Conservation (phyloP, 2,888 invertebrate genomes). For the Automeris io region DNA sequence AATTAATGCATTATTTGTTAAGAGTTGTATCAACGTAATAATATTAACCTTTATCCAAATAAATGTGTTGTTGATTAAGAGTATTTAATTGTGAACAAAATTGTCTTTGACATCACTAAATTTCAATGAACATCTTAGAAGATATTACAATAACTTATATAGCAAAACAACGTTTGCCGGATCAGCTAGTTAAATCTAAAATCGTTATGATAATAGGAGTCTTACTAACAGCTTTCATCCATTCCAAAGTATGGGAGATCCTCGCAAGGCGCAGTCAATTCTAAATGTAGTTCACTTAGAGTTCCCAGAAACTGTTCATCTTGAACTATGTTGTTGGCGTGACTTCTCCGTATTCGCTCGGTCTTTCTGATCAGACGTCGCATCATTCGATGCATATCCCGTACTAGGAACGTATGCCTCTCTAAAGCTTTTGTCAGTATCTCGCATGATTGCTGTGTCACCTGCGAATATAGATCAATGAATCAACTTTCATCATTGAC, state of each 20-base stretch:
- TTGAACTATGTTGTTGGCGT: background rate
- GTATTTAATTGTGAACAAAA: too few relatives aligned
- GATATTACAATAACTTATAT: too few relatives aligned
- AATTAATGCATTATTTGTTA: too few relatives aligned
- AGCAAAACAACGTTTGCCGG: too few relatives aligned
- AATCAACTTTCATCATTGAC: too few relatives aligned
- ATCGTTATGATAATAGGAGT: background rate
- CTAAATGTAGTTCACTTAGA: slow-evolving; percentile 71
- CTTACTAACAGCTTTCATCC: slow-evolving; percentile 85
- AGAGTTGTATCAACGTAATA: too few relatives aligned
- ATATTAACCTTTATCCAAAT: too few relatives aligned
- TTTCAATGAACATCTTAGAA: too few relatives aligned
- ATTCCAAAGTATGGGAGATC: slow-evolving; percentile 80
- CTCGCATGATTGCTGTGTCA: slow-evolving; percentile 71
- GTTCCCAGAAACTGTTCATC: background rate
- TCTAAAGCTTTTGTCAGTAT: slow-evolving; percentile 29
- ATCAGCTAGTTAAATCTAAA: background rate
- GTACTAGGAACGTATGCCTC: slow-evolving; percentile 21
- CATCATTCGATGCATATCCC: slow-evolving; percentile 17
- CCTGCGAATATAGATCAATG: slow-evolving; percentile 20
- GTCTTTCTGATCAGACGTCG: slow-evolving; percentile 14
- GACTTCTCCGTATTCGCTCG: slow-evolving; percentile 5
- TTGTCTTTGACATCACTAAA: too few relatives aligned
- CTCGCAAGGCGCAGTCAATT: slow-evolving; percentile 79
- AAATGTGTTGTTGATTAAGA: too few relatives aligned